phyloP scores from a whole-genome alignment of 1,140 invertebrate genomes.

The Xylocopa sonorina region DNA sequence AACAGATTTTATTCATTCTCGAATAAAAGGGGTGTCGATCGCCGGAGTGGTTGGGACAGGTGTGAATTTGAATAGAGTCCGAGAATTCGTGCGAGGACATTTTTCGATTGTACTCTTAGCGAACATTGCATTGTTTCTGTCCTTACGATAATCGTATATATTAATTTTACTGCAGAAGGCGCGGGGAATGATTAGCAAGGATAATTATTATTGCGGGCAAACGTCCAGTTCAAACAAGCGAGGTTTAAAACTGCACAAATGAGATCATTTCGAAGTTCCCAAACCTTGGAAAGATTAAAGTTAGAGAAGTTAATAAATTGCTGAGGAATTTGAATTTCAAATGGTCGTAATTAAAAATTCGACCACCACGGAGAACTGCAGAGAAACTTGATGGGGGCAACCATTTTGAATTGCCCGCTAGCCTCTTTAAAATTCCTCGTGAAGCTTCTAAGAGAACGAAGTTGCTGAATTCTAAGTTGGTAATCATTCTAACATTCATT shows the following conservation, averaged over 20 bases:
- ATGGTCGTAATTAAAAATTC: constrained; percentile 12
- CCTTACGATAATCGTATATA: background rate
- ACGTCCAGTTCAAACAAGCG: background rate
- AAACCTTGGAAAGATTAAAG: constrained; percentile 4
- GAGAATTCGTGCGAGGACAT: constrained; percentile 19
- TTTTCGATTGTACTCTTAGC: constrained; percentile 2
- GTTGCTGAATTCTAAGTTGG: background rate
- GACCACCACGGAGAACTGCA: background rate
- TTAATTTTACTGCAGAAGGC: background rate
- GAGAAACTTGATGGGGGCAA: background rate
- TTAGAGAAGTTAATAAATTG: constrained; percentile 23
- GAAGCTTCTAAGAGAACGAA: background rate
- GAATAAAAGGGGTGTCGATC: constrained; percentile 26
- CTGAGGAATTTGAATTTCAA: constrained; percentile 10
- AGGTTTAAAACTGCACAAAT: background rate
- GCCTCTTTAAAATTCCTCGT: background rate
- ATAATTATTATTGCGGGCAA: background rate
- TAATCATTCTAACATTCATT: background rate
- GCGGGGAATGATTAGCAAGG: background rate
- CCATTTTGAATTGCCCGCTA: constrained; percentile 5
- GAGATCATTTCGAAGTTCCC: constrained; percentile 14
- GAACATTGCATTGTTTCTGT: background rate
- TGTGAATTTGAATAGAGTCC: constrained; percentile 1
- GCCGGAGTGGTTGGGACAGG: background rate
- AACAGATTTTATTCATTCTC: constrained; percentile 38